Percentiles rank a stretch among this genome's conserved stretches.
phyloP scores from a whole-genome alignment of 1,140 invertebrate genomes.

The Pogonomyrmex barbatus region DNA sequence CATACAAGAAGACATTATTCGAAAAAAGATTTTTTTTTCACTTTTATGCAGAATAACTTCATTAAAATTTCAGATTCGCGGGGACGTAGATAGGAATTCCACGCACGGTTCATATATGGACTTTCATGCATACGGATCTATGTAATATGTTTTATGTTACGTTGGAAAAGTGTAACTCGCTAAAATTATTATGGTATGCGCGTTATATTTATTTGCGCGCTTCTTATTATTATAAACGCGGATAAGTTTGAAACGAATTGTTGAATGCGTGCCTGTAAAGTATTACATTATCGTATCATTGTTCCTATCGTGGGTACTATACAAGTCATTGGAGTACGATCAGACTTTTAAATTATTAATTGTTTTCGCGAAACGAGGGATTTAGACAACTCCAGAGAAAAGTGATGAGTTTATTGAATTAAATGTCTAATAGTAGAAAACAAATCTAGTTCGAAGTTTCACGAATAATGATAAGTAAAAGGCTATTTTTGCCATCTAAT shows the following conservation, averaged over 20 bases:
- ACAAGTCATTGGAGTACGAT: slow-evolving; percentile 20
- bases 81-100: slow-evolving; percentile 11
- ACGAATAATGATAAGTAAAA: slow-evolving; percentile 14
- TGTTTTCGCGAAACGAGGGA: background rate
- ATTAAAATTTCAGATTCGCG: slow-evolving; percentile 48
- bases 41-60: slow-evolving; percentile 7
- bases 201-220: slow-evolving; percentile 25
- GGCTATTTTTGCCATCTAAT: background rate
- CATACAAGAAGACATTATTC: slow-evolving; percentile 10
- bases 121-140: background rate
- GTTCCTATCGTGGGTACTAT: background rate
- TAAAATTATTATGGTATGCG: background rate
- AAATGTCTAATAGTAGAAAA: background rate
- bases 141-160: slow-evolving; percentile 15
- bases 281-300: slow-evolving; percentile 5
- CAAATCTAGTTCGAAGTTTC: slow-evolving; percentile 6
- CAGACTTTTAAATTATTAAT: slow-evolving; percentile 26
- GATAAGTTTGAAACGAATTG: slow-evolving; percentile 23
- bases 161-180: background rate
- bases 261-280: slow-evolving; percentile 16
- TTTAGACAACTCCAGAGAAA: slow-evolving; percentile 20
- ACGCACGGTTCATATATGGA: background rate
- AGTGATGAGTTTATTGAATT: slow-evolving; percentile 11
- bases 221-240: slow-evolving; percentile 13
- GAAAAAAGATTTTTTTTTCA: background rate